Conservation (phyloP, 2,797 vertebrate genomes). For the Lepus townsendii region DNA sequence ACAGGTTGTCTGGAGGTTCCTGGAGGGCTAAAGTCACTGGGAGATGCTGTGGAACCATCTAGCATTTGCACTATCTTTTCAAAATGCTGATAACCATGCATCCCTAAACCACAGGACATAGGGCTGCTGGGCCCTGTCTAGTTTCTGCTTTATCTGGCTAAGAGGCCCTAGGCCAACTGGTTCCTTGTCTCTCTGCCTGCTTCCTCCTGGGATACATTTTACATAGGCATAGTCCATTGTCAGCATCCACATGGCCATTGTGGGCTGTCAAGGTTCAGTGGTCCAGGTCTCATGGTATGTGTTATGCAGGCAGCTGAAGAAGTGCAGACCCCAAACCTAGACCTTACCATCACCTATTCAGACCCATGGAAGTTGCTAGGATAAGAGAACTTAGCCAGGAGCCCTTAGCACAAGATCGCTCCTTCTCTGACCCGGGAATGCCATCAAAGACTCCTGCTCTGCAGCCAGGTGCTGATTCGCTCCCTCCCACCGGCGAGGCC, state of each 20-base stretch:
- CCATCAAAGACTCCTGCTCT: not conserved
- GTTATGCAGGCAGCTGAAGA: not conserved
- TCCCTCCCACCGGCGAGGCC: not conserved
- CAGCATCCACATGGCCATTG: not conserved
- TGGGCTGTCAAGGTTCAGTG: not conserved
- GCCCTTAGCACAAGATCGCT: not conserved
- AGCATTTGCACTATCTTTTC: not conserved
- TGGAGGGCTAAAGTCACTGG: not conserved
- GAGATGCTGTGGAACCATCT: not conserved
- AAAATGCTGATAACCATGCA: not conserved
- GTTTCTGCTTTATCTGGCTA: constrained; percentile 2
- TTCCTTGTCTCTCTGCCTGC: not conserved
- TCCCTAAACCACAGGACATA: not conserved
- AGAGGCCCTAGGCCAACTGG: not conserved
- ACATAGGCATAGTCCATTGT: not conserved
- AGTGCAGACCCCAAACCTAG: constrained; percentile 15
- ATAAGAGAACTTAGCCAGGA: not conserved
- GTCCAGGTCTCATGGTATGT: not conserved
- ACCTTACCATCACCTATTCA: not conserved
- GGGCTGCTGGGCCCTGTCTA: too few relatives aligned
- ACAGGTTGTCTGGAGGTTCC: constrained; percentile 31
- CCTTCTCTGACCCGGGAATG: constrained; percentile 1
- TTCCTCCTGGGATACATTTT: not conserved
- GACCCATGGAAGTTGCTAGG: not conserved
- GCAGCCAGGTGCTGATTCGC: not conserved